Base-by-base conservation (phyloP, 2,888 invertebrate species). In the Dryococelus australis region DNA sequence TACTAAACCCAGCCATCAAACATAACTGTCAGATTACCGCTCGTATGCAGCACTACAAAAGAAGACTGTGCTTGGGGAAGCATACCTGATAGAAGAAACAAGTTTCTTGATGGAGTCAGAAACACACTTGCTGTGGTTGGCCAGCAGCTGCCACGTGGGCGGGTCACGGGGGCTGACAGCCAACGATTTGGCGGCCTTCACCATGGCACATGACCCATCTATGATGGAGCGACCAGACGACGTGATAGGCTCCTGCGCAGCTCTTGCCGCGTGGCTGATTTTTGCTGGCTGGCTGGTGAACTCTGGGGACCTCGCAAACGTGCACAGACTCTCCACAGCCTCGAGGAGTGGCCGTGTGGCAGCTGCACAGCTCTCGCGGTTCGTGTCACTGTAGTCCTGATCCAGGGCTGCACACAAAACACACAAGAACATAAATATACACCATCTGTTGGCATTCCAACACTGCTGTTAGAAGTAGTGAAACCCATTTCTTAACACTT, bases 91-190 rank as follows among this genome's bases (percentile, higher is more conserved):
- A 89, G 98, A 97, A 24, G 97, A 96, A 8, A 99, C 98, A 8
- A 99, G 94, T 20, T 96, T 95, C 93, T 99, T 99, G 91, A 99
- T 99, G 47, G 98, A 97, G 92, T 99, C 99, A 0, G 99, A 99
- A 0, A 99, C 99, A 86, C 96, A 96, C 92, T 98, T 99, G 91
- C 98, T 98, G 93, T 99, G 98, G 90, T 95, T 95, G 0, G 99
- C 98, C 88, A 99, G 95, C 88, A 96, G 94, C 92, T 99, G 99
- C 98, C 99, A 99, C 35, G 98, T 98, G 0, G 97, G 95, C 4
- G 98, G 97, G 93, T 99, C 99, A 89, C 96, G 96, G 0, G 99
- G 98, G 85, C 97, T 95, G 47, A 98, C 94, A 0, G 98, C 98
- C 89, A 99, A 94, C 86, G 96, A 96, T 91, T 97, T 97, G 0